Evolutionary conservation across 2,797 vertebrate species (phyloP).

Genomic region (Rachycentron canadum): DNA sequence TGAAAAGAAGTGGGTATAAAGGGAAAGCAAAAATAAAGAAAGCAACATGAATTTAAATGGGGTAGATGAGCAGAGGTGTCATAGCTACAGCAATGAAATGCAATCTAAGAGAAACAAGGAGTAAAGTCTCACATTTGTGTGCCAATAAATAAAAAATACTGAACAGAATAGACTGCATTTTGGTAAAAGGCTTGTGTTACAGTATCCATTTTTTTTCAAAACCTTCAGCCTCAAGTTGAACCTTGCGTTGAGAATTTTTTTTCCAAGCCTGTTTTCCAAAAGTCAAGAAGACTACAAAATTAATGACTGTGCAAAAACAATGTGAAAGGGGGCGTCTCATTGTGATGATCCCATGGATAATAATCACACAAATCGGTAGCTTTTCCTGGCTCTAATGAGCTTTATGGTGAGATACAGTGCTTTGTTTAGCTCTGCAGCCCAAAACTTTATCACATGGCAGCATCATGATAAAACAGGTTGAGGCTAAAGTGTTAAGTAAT

Average conservation of each 20-base stretch:
- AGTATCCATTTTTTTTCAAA: neutral
- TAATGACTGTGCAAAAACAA: too few species aligned
- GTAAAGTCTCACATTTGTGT: neutral
- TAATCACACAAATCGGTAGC: too few species aligned
- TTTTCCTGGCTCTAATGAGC: too few species aligned
- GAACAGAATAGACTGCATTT: neutral
- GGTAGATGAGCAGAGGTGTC: neutral
- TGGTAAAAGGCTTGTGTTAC: neutral
- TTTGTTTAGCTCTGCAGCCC: too few species aligned
- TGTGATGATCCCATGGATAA: too few species aligned
- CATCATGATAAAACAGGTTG: neutral
- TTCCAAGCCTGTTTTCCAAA: too few species aligned
- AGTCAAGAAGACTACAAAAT: too few species aligned
- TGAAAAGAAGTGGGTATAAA: conserved; percentile 8
- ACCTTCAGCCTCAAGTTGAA: too few species aligned
- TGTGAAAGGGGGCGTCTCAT: too few species aligned
- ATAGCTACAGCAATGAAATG: conserved; percentile 3
- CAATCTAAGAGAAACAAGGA: neutral
- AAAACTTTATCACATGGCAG: too few species aligned
- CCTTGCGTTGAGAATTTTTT: too few species aligned
- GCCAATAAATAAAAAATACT: neutral
- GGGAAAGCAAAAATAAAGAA: neutral
- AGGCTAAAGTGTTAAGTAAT: neutral
- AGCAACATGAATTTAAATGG: conserved; percentile 16
- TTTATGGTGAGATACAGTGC: too few species aligned